phyloP scores from a whole-genome alignment of 2,888 invertebrate genomes.

The Brachynemurus nebulosus region DNA sequence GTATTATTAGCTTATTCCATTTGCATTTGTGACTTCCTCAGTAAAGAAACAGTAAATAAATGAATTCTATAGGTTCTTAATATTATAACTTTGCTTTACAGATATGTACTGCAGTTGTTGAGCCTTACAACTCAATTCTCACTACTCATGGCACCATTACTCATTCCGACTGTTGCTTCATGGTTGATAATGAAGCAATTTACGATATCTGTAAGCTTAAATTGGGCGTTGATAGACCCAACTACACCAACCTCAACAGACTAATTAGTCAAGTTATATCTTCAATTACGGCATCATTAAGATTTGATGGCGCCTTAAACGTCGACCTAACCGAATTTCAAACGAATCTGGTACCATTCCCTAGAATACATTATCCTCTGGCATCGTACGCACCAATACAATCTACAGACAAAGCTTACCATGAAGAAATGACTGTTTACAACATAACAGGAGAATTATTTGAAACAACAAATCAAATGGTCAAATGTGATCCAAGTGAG shows the following conservation, averaged over 20 bases:
- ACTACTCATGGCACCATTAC: constrained; percentile 81
- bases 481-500: constrained; percentile 70
- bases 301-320: constrained; percentile 80
- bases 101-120: constrained; percentile 86
- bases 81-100: constrained; percentile 25
- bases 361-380: constrained; percentile 78
- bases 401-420: constrained; percentile 56
- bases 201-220: constrained; percentile 83
- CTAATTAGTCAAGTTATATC: constrained; percentile 76
- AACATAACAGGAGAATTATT: constrained; percentile 82
- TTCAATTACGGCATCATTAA: constrained; percentile 74
- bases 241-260: constrained; percentile 72
- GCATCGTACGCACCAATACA: constrained; percentile 61
- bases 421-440: constrained; percentile 62
- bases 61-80: background rate
- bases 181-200: constrained; percentile 93
- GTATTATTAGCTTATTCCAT: background rate
- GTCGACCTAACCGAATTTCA: constrained; percentile 87
- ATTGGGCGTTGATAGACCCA: constrained; percentile 69
- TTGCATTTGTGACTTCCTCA: too few species aligned
- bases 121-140: constrained; percentile 84
- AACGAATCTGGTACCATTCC: constrained; percentile 83
- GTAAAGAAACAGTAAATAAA: too few species aligned
- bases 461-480: constrained; percentile 82
- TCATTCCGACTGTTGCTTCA: constrained; percentile 83